Conservation (phyloP, 2,888 invertebrate species). For the Drosophila hamatofila region DNA sequence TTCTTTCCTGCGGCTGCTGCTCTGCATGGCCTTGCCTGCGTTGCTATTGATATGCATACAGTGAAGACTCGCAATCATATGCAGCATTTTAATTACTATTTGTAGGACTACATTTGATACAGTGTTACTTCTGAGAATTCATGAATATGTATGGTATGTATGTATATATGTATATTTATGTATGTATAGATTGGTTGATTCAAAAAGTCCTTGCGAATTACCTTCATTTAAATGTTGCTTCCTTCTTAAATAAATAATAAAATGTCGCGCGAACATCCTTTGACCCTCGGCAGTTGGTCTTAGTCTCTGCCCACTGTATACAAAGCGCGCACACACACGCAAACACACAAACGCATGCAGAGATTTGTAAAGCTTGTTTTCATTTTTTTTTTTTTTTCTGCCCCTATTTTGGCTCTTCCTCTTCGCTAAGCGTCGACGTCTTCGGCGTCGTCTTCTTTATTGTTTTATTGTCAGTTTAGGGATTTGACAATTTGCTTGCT, state of each 20-base stretch:
- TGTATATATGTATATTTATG: background rate
- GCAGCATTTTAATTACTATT: conserved; percentile 1
- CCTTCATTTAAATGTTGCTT: conserved; percentile 1
- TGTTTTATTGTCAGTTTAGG: conserved; percentile 82
- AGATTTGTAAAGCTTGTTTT: conserved; percentile 25
- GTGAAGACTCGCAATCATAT: conserved; percentile 13
- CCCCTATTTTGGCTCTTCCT: conserved; percentile 28
- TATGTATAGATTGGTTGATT: background rate
- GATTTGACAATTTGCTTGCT: conserved; percentile 82
- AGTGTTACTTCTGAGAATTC: background rate
- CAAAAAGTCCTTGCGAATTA: background rate
- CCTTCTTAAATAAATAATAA: conserved; percentile 9
- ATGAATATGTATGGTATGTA: background rate
- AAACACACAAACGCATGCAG: conserved; percentile 7
- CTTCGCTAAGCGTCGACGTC: conserved; percentile 30
- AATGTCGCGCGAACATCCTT: conserved; percentile 19
- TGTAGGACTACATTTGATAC: background rate
- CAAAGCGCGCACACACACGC: conserved; percentile 14
- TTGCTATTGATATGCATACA: conserved; percentile 16
- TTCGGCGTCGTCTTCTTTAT: conserved; percentile 72
- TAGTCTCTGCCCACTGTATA: conserved; percentile 35
- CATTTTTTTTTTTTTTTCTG: conserved; percentile 12
- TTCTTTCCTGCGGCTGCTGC: conserved; percentile 14
- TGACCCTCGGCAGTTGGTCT: conserved; percentile 9
- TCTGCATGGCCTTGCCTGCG: conserved; percentile 41